phyloP scores from a whole-genome alignment of 2,113 vertebrate genomes.

The Leucosticte australis region DNA sequence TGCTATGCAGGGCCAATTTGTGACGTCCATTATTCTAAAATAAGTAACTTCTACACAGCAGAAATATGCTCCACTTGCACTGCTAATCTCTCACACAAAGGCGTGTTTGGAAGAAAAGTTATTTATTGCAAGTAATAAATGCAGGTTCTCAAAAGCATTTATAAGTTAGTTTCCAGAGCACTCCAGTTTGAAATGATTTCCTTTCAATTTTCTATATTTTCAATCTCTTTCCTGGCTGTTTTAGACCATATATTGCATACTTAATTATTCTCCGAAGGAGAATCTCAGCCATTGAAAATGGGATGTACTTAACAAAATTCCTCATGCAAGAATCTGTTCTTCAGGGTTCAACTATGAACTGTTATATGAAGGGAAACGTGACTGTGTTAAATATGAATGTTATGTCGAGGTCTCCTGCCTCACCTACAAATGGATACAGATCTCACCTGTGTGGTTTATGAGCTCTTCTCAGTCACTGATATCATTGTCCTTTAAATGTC shows the following conservation, averaged over 20 bases:
- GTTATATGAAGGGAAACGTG: background rate
- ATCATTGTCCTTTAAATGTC: background rate
- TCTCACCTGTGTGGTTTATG: background rate
- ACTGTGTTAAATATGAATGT: background rate
- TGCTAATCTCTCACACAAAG: slow-evolving; percentile 63
- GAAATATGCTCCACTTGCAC: slow-evolving; percentile 66
- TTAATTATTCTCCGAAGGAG: slow-evolving; percentile 15
- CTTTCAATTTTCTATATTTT: slow-evolving; percentile 45
- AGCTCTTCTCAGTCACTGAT: background rate
- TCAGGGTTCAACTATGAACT: background rate
- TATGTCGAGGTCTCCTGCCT: background rate
- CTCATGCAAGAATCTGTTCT: background rate
- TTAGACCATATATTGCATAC: slow-evolving; percentile 22
- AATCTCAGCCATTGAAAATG: slow-evolving; percentile 6
- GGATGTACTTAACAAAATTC: background rate
- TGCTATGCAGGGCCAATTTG: slow-evolving; percentile 61
- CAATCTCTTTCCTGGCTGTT: slow-evolving; percentile 28
- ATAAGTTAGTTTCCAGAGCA: slow-evolving; percentile 53
- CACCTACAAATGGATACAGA: background rate
- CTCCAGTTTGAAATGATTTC: slow-evolving; percentile 58
- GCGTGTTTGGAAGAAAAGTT: slow-evolving; percentile 53
- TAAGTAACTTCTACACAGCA: slow-evolving; percentile 65
- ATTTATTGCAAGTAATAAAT: slow-evolving; percentile 67
- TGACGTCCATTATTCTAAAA: slow-evolving; percentile 69
- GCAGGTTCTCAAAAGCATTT: slow-evolving; percentile 62